These are phyloP conservation scores for Drosophila demipolita DNA, from an alignment of 2,888 invertebrate genomes.

Conservation along the genomic window DNA sequence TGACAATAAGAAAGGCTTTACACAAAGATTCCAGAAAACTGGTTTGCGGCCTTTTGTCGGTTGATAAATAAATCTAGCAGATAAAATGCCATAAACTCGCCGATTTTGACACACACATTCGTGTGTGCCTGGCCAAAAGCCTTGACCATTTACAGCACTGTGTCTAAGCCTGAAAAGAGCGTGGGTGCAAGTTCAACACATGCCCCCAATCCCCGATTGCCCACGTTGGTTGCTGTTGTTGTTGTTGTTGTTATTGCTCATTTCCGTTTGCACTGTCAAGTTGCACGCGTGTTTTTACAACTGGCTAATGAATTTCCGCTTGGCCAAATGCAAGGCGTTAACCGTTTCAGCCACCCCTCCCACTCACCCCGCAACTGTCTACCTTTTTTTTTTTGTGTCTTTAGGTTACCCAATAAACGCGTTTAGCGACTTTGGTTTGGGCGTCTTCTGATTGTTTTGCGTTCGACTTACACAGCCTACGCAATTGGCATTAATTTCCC, in stretches of 20 bases:
- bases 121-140: constrained; percentile 16
- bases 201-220: neutral
- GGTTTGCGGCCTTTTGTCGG: constrained; percentile 48
- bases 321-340: constrained; percentile 49
- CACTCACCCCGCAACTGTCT: neutral
- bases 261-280: constrained; percentile 63
- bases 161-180: constrained; percentile 4
- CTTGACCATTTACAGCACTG: constrained; percentile 57
- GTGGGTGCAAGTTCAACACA: constrained; percentile 58
- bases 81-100: constrained; percentile 43
- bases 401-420: constrained; percentile 49
- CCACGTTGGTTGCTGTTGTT: constrained; percentile 42
- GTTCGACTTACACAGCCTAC: constrained; percentile 30
- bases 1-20: constrained; percentile 46
- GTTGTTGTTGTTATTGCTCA: constrained; percentile 30
- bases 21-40: constrained; percentile 54
- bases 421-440: constrained; percentile 44
- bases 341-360: constrained; percentile 25
- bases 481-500: constrained; percentile 42
- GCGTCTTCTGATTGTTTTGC: constrained; percentile 61
- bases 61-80: constrained; percentile 66
- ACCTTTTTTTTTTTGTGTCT: constrained; percentile 37
- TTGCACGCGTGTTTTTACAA: constrained; percentile 35
- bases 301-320: constrained; percentile 79
- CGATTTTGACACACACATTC: constrained; percentile 45